These are phyloP conservation scores for Sesamia inferens DNA, from an alignment of 2,888 invertebrate genomes.

Conservation along the genomic window DNA sequence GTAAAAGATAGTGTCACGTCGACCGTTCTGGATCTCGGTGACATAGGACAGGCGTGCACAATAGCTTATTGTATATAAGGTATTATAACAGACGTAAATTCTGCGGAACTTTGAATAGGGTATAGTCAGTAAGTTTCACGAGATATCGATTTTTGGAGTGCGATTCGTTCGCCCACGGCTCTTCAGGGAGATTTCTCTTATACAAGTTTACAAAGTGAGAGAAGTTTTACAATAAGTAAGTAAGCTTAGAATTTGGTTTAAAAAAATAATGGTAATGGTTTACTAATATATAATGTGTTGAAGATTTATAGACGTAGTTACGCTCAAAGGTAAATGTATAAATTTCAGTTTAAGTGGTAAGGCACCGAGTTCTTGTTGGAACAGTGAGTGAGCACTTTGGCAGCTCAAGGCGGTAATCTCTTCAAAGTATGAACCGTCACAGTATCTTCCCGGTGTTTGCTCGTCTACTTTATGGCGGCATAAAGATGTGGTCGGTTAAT, in stretches of 20 bases:
- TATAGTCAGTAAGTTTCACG: conserved; percentile 69
- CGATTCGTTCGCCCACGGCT: conserved; percentile 40
- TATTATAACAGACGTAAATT: conserved; percentile 64
- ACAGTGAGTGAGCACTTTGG: conserved; percentile 14
- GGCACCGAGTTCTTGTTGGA: neutral
- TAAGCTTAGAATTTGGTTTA: neutral
- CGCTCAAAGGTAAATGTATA: neutral
- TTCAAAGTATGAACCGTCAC: conserved; percentile 15
- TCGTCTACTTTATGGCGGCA: conserved; percentile 68
- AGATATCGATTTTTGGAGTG: conserved; percentile 70
- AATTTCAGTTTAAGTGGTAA: neutral
- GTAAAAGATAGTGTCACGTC: conserved; percentile 57
- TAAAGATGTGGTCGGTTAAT: conserved; percentile 71
- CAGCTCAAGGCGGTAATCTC: conserved; percentile 18
- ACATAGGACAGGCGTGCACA: conserved; percentile 59
- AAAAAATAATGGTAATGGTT: neutral
- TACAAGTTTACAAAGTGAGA: conserved; percentile 19
- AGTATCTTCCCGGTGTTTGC: conserved; percentile 47
- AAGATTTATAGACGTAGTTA: no score
- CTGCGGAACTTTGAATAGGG: conserved; percentile 68
- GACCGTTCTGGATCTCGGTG: conserved; percentile 46
- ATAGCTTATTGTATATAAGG: conserved; percentile 57
- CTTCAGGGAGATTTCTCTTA: conserved; percentile 16
- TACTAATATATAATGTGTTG: no score
- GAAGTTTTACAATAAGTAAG: conserved; percentile 2